Evolutionary conservation across 2,797 vertebrate species (phyloP).

Genomic region (Rhinogobio ventralis): DNA sequence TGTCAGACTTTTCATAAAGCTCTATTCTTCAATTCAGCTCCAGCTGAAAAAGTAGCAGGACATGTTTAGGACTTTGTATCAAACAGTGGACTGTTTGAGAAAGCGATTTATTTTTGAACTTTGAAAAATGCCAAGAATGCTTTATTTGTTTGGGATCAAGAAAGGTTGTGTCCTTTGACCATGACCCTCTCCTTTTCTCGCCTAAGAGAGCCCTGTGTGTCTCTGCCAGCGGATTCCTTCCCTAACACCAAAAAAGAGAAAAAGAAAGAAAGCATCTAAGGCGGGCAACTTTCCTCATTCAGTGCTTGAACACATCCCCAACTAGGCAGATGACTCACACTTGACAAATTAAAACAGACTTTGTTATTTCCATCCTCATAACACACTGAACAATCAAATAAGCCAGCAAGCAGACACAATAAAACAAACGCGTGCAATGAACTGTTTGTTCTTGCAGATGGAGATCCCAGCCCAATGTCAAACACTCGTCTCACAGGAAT

Average conservation of each 20-base stretch:
- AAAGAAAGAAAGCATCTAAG: not conserved
- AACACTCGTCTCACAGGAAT: slow-evolving; percentile 15
- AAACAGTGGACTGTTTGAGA: slow-evolving; percentile 25
- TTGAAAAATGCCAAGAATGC: slow-evolving; percentile 32
- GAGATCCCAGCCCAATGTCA: slow-evolving; percentile 44
- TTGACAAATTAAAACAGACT: slow-evolving; percentile 40
- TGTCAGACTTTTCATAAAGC: not conserved
- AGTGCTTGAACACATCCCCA: not conserved
- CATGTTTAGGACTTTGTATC: slow-evolving; percentile 12
- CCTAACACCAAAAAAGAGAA: not conserved
- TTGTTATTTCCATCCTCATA: slow-evolving; percentile 26
- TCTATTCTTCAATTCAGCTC: not conserved
- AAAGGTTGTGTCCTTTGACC: slow-evolving; percentile 38
- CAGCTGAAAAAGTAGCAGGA: not conserved
- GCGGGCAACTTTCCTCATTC: not conserved
- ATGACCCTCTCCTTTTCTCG: slow-evolving; percentile 25
- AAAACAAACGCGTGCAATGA: slow-evolving; percentile 48
- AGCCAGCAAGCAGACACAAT: slow-evolving; percentile 56
- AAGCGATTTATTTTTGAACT: slow-evolving; percentile 10
- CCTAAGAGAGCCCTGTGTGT: slow-evolving; percentile 23
- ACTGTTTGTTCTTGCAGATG: slow-evolving; percentile 44
- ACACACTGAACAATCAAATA: slow-evolving; percentile 39
- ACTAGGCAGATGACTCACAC: slow-evolving; percentile 17
- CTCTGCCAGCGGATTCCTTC: slow-evolving; percentile 20
- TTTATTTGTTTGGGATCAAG: slow-evolving; percentile 28